Base-by-base conservation (phyloP, 2,113 vertebrate genomes). In the Orcinus orca region DNA sequence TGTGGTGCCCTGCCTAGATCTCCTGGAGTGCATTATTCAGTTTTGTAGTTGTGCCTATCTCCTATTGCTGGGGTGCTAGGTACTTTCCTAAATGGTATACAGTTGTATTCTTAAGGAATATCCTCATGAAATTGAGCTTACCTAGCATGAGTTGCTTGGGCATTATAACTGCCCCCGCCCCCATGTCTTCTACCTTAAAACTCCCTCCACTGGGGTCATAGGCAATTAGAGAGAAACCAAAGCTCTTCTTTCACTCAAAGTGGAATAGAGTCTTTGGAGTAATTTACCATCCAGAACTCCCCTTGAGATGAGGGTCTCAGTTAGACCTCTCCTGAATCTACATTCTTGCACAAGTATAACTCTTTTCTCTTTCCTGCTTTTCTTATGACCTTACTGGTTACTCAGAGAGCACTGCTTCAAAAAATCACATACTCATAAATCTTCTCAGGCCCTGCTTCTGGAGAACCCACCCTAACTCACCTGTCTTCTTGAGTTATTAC, bases 41-140 rank as follows among this genome's bases (percentile, higher is more conserved):
- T 84, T 81, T 25, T 36, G 6, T 31, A 5, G 2, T 7, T 68
- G 4, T 58, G 12, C 3, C 0, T 47, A 0, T 44, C 6, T n/a
- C 26, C 13, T 2, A 9, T 12, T 18, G 26, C 25, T 76, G n/a
- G 38, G 5, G 4, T n/a, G 3, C 41, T 60, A 29, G 4, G 25
- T 41, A 23, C 31, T 63, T 58, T 76, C 55, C 23, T n/a, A n/a
- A 44, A 60, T 21, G 29, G 18, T 8, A 38, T 17, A n/a, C 33
- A 50, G 31, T 81, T 63, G 2, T n/a, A 33, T 70, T 94, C 13
- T 91, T 25, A 58, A 79, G 20, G 6, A 74, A 9, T 55, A 15
- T 12, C 25, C 9, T 55, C 38, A 2, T 21, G 15, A 90, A 88
- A 36, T 23, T 67, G 36, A 81, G 11, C 12, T 11, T 41, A 50